Conservation (phyloP, 2,113 vertebrate species). For the Oreochromis aureus region DNA sequence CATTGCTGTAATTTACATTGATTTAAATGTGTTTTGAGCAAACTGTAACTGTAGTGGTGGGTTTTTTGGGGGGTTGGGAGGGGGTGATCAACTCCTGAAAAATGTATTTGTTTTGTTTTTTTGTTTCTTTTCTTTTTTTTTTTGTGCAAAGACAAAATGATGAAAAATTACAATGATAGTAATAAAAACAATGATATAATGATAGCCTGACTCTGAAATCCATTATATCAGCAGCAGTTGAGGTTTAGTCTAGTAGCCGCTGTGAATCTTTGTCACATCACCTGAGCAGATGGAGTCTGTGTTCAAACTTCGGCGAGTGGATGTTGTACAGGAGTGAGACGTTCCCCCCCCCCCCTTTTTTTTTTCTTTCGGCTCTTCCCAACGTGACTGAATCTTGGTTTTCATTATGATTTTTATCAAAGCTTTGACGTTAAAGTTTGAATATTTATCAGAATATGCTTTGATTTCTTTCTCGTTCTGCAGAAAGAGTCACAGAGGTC, state of each 20-base stretch:
- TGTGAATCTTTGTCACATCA: not conserved
- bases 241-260: rapidly evolving
- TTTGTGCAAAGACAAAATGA: conserved; percentile 71
- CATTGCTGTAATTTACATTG: conserved; percentile 74
- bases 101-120: conserved; percentile 47
- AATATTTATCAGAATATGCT: not conserved
- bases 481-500: not conserved
- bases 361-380: rapidly evolving
- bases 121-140: conserved; percentile 50
- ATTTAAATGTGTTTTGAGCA: conserved; percentile 72
- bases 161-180: conserved; percentile 73
- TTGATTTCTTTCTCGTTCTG: not conserved
- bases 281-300: not conserved
- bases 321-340: not conserved
- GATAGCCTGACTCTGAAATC: conserved; percentile 18
- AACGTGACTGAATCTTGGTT: not conserved
- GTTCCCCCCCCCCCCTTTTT: rapidly evolving
- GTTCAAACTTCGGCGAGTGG: not conserved
- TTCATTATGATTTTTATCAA: not conserved
- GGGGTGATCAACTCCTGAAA: conserved; percentile 61
- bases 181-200: conserved; percentile 73
- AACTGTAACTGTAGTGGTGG: conserved; percentile 73
- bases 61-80: conserved; percentile 48
- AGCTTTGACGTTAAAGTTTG: not conserved
- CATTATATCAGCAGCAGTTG: not conserved